Base-by-base conservation (phyloP, 2,113 vertebrate species). In the Struthio camelus region DNA sequence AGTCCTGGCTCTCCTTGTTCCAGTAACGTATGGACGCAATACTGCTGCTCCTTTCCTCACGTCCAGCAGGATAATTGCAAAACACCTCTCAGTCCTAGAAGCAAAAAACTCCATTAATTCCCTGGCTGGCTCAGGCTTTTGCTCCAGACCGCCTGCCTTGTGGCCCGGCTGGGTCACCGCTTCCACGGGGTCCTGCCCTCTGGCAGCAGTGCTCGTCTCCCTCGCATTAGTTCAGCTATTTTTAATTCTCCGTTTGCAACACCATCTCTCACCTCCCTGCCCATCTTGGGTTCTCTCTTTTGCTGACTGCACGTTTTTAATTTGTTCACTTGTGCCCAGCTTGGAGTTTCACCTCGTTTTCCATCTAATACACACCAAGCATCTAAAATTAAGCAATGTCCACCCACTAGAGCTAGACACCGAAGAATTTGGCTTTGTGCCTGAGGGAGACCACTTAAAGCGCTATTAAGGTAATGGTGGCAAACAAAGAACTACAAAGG, bases 191-290 rank as follows among this genome's bases (percentile, higher is more conserved):
- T 62, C 27, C 38, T 71, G 50, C 38, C 14, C 7, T 75, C 28
- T 28, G 23, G 18, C 34, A 70, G n/a, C 0, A 0, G 23, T 11
- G 28, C 44, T 78, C 36, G 4, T 15, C 10, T 72, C n/a, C 64
- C 23, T 54, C 23, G 22, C 13, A 1, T 0, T 28, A 27, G 4
- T 50, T 51, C 40, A 61, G 6, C 22, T 54, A 17, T 38, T 59
- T 76, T 84, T 59, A 54, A 87, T 10, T 24, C 1, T 0, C 51
- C 38, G 5, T 67, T 85, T 76, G 51, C 48, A 75, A 58, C 27
- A n/a, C 86, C 0, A 42, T 70, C 71, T 80, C 28, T 27, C 7
- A 5, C 27, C 62, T 87, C 34, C 27, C 13, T 51, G 38, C 25
- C 28, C 9, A 1, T 61, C 24, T 77, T 27, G 23, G 4, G 15